Base-by-base conservation (phyloP, 2,797 vertebrate genomes). In the Luscinia megarhynchos region DNA sequence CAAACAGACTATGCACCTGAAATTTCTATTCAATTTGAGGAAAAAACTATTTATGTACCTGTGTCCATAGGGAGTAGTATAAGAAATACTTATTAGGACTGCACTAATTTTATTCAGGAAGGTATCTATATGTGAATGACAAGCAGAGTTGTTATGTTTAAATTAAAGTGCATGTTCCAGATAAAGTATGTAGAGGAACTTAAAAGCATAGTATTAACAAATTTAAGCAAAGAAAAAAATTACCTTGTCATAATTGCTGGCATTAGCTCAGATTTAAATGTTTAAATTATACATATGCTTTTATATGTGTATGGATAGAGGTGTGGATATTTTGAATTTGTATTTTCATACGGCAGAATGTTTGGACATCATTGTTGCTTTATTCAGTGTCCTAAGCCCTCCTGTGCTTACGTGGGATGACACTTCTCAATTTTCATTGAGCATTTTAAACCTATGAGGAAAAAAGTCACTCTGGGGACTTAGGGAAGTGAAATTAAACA, bases 401-500 rank as follows among this genome's bases (percentile, higher is more conserved):
- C 81, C 91, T 95, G 63, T 81, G 74, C 66, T 93, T 74, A 91
- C 92, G 40, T 76, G 51, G 69, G 53, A 87, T 82, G 94, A 83
- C 87, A 66, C 46, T 87, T 91, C 82, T 79, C 76, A 46, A 72
- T 97, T 97, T 95, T 96, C 93, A 94, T 89, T 83, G 83, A 79
- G 27, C 70, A 59, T 95, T 97, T 97, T 96, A 91, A 88, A 96
- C 43, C 79, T 94, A 14, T 41, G 53, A 93, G 89, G 50, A 43
- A 87, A 95, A 92, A 90, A 93, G 94, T 97, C 84, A 93, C 97
- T 97, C 96, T 96, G 96, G 97, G 94, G 97, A 97, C 89, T 95
- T 97, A 95, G 94, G 84, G 95, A 97, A 97, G 94, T 96, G 80
- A 98, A 98, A 98, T 98, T 97, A 98, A 98, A 97, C 94, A 95